Base-by-base conservation (phyloP, 2,888 invertebrate species). In the Drosophila kanekoi region DNA sequence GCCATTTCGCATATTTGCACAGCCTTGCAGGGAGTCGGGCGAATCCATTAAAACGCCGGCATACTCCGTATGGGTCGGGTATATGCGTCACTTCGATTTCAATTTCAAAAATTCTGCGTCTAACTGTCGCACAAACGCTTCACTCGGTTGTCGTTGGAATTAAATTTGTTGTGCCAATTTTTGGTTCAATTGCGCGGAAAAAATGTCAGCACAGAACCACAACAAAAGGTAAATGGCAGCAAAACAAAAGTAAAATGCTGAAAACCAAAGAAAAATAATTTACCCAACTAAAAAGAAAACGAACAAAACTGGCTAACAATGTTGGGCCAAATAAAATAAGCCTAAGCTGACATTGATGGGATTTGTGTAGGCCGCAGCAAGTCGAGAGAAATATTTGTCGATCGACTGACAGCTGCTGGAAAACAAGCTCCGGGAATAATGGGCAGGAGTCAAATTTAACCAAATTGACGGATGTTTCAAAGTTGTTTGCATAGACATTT, bases 101-200 rank as follows among this genome's bases (percentile, higher is more conserved):
- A 74, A 69, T 68, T 81, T 76, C 65, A 77, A 83, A 83, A 77
- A 28, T 28, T 82, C 71, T 80, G 49, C 60, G 65, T 65, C 58
- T 78, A 80, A 72, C 64, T 81, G 85, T 69, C 81, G 59, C 51
- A 53, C 54, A 59, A 38, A 63, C 68, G 14, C 13, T 33, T 16
- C 20, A 14, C 23, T 41, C 32, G 6, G 16, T 41, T 72, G 45
- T 66, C 57, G 65, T 28, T 49, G 62, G 79, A 82, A 86, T 86
- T 86, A 78, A 86, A 88, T 80, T 83, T 83, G 76, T 52, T 73
- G 66, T 65, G 67, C 54, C 80, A 75, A 70, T 82, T 87, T 85
- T 72, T 54, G 40, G 64, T 48, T 69, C 86, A 88, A 88, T 83
- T 88, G 89, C 66, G 70, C 62, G 78, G 68, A 86, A 88, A 88